Evolutionary conservation across 2,113 vertebrate genomes (phyloP).

Genomic region (Elachura formosa): DNA sequence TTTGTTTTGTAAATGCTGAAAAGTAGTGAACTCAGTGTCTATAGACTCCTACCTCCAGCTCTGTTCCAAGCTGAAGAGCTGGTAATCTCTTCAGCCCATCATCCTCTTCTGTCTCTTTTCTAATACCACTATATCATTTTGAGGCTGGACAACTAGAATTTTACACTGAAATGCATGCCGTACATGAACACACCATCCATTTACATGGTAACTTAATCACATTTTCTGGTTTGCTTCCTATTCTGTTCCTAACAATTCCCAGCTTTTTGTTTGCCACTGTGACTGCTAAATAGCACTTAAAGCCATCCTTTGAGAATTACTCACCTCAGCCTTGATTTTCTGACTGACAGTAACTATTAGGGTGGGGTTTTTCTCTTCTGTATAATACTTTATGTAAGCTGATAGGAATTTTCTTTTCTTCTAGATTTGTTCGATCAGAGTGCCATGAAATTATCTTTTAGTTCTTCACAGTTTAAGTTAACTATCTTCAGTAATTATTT

Average conservation of each 20-base stretch:
- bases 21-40: background rate
- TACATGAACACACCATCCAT: background rate
- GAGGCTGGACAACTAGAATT: background rate
- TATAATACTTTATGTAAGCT: background rate
- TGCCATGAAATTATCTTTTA: background rate
- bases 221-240: background rate
- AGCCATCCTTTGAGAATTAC: background rate
- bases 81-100: background rate
- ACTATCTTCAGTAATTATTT: background rate
- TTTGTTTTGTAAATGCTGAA: background rate
- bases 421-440: background rate
- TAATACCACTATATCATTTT: background rate
- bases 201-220: background rate
- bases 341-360: background rate
- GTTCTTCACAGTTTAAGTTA: background rate
- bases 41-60: background rate
- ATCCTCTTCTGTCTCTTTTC: background rate
- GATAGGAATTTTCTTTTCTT: background rate
- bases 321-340: background rate
- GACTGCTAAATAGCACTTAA: background rate
- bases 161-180: background rate
- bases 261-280: background rate
- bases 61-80: background rate
- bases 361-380: rapidly evolving
- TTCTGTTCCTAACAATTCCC: background rate